Evolutionary conservation across 2,888 invertebrate species (phyloP), one percentile per base, ranked within the genome.

Genomic region (Lymantria monacha): DNA sequence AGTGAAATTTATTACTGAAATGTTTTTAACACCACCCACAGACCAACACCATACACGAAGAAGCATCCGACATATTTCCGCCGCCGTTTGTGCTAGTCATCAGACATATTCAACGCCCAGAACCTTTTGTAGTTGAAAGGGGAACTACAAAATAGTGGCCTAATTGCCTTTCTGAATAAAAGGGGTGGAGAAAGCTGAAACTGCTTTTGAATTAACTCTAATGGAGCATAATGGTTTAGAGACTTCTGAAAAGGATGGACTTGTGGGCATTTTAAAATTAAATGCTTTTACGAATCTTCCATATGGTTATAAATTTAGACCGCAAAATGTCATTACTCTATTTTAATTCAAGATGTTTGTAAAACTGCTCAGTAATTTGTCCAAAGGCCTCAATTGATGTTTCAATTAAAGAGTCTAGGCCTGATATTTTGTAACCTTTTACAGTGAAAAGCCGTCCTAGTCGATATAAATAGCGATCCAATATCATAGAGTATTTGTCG

Each of bases 141-240:
- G 60, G 57, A 52, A 63, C 55, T 66, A 63, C 58, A 55, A 65
- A 60, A 63, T 65, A 65, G 63, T 60, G 58, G 47, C 56, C 57
- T 63, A 65, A 66, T 58, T 65, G 61, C 57, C 47, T 13, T 45
- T 45, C 13, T 58, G 42, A 54, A 51, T 46, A 44, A 42, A 47
- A 31, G 22, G 38, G 45, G 56, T 31, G 44, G 61, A 38, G 51
- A 30, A 40, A 43, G n/a, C 41, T 46, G 44, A 48, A 46, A 43
- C 30, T 43, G 51, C 47, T 51, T 66, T 56, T 63, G 60, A 56
- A 63, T 63, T 66, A 63, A 63, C 37, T 43, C 55, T 63, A 63
- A 60, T 63, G 57, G 60, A 53, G 51, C 48, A 51, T 52, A 57
- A 66, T 66, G 49, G 49, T 59, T 64, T 52, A 49, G 49, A 44